Evolutionary conservation across 2,888 invertebrate genomes (phyloP), one percentile per base, ranked within the genome.

Genomic region (Nomada fabriciana): DNA sequence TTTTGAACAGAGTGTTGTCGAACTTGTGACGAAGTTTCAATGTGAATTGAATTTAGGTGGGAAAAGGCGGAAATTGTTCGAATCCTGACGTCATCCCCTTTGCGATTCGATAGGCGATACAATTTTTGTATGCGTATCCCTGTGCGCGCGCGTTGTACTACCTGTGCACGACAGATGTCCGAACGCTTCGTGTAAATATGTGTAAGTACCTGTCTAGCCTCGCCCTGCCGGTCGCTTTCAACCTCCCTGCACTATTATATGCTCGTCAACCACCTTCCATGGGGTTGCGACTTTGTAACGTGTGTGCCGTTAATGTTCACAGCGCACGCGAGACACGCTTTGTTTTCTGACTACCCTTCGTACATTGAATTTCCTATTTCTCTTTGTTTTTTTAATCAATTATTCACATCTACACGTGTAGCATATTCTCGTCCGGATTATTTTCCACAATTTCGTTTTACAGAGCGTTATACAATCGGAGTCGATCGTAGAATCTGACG

Each of bases 121-220:
- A 20, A 11, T 50, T 0, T 7, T 15, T 15, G n/a, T 11, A 4
- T 3, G 2, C 13, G 57, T 25, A 47, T 50, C 2, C 10, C 23
- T 42, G 29, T 7, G 47, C 18, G 11, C 11, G 11, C 20, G 20
- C 36, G 29, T 50, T 23, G 59, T 29, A 47, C 61, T 71, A 80
- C 76, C 80, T 79, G 86, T 65, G 72, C 86, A 77, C 71, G 88
- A 90, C 91, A 92, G 90, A 91, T 92, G 92, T 90, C 88, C 71
- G 85, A 77, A 81, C 77, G 87, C 77, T 82, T 71, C 88, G 88
- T 89, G 90, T 88, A 90, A 91, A 90, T 90, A 91, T 90, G 90
- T 90, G 91, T 90, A 84, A 76, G 87, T 87, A 88, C 85, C 87
- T 85, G 85, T 79, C 84, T 80, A 82, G 76, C 80, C 71, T 72